A percentile compares a stretch with the other conserved stretches of the same genome.
phyloP scores from a whole-genome alignment of 2,888 invertebrate species.

The Nebria salina region DNA sequence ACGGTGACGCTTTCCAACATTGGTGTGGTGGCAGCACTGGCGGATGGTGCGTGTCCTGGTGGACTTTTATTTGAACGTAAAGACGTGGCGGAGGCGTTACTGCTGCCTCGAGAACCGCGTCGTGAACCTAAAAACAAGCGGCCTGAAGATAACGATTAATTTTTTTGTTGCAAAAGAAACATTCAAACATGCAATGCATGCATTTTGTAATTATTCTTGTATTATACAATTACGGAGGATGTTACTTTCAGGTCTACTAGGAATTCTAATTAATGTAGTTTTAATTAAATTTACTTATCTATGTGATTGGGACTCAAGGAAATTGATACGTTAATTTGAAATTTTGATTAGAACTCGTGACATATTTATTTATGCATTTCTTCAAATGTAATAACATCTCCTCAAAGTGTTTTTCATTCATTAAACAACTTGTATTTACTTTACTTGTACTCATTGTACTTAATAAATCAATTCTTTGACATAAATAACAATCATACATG shows the following conservation, averaged over 20 bases:
- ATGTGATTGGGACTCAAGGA: not conserved
- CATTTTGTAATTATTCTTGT: slow-evolving; percentile 63
- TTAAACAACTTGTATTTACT: too few relatives aligned
- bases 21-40: slow-evolving; percentile 59
- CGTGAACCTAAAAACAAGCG: slow-evolving; percentile 68
- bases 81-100: slow-evolving; percentile 80
- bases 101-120: slow-evolving; percentile 79
- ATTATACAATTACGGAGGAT: slow-evolving; percentile 3
- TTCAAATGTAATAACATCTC: too few relatives aligned
- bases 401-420: too few relatives aligned
- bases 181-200: slow-evolving; percentile 60
- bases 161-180: slow-evolving; percentile 18
- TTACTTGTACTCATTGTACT: too few relatives aligned
- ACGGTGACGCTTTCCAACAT: slow-evolving; percentile 76
- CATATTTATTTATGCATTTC: too few relatives aligned
- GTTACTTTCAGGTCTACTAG: not conserved
- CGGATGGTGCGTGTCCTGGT: slow-evolving; percentile 56
- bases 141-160: slow-evolving; percentile 54
- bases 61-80: slow-evolving; percentile 73
- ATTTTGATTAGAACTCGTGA: too few relatives aligned
- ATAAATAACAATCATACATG: too few relatives aligned
- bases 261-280: not conserved
- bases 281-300: not conserved
- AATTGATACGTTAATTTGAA: not conserved
- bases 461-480: too few relatives aligned